Evolutionary conservation across 2,113 vertebrate genomes (phyloP).

Genomic region (Mobula birostris): DNA sequence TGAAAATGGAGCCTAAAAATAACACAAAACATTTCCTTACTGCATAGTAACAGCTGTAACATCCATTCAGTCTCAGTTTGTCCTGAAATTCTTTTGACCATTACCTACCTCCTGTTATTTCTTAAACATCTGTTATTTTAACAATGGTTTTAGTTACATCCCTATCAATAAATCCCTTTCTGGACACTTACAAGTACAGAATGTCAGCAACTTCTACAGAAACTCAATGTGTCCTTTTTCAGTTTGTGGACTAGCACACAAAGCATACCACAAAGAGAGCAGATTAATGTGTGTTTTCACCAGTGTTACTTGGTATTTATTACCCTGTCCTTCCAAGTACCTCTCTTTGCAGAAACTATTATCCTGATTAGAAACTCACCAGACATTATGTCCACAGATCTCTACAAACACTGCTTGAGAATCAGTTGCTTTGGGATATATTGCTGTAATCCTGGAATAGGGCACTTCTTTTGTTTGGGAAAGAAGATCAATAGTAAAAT

Average conservation of each 20-base stretch:
- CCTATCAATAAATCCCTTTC: not conserved
- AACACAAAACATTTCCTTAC: conserved; percentile 3
- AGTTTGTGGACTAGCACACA: not conserved
- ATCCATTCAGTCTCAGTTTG: not conserved
- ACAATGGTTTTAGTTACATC: conserved; percentile 26
- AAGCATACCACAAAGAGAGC: not conserved
- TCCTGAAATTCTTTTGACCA: not conserved
- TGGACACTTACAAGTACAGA: conserved; percentile 14
- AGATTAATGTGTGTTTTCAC: not conserved
- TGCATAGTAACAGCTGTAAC: conserved; percentile 24
- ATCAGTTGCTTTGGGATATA: not conserved
- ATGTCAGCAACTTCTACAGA: not conserved
- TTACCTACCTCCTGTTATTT: conserved; percentile 19
- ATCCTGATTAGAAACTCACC: not conserved
- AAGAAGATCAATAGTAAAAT: not conserved
- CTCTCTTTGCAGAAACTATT: not conserved
- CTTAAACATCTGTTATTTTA: conserved; percentile 33
- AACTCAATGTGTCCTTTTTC: not conserved
- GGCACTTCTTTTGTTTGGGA: not conserved
- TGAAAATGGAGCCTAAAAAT: not conserved
- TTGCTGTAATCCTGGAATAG: no score
- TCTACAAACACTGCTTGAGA: not conserved
- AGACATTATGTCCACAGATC: not conserved
- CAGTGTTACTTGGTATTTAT: not conserved
- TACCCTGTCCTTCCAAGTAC: not conserved